Conservation (phyloP, 2,113 vertebrate genomes). For the Connochaetes taurinus region DNA sequence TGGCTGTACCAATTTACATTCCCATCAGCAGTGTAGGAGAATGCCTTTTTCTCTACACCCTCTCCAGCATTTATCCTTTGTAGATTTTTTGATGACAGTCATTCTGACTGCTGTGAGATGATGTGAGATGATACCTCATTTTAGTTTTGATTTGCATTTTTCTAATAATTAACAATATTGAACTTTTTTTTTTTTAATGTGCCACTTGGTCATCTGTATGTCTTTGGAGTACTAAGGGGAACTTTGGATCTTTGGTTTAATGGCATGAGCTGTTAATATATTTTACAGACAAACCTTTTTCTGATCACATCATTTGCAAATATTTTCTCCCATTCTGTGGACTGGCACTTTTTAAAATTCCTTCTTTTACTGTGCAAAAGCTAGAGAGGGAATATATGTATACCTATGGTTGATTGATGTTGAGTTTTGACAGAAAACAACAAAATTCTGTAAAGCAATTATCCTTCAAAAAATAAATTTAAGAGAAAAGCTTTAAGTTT, state of each 20-base stretch:
- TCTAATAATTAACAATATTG: background rate
- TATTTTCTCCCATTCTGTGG: background rate
- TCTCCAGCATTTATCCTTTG: background rate
- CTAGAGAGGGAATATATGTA: background rate
- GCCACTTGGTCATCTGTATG: background rate
- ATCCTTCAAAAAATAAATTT: background rate
- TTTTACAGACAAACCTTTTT: background rate
- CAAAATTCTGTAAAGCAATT: background rate
- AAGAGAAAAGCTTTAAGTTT: background rate
- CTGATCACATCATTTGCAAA: background rate
- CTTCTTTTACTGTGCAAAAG: background rate
- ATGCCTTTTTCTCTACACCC: background rate
- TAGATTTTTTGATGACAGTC: background rate
- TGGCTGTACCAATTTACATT: background rate
- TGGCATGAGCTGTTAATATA: background rate
- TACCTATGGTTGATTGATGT: background rate
- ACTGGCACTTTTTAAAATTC: background rate
- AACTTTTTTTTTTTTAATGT: background rate
- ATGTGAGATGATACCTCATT: background rate
- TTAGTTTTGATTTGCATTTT: background rate
- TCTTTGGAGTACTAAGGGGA: background rate
- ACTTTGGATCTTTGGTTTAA: background rate
- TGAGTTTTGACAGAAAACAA: background rate
- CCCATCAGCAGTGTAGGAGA: background rate
- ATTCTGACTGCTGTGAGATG: background rate